Percentiles rank a stretch among this genome's conserved stretches.
phyloP scores from a whole-genome alignment of 2,113 vertebrate genomes.

The Xenus cinereus region DNA sequence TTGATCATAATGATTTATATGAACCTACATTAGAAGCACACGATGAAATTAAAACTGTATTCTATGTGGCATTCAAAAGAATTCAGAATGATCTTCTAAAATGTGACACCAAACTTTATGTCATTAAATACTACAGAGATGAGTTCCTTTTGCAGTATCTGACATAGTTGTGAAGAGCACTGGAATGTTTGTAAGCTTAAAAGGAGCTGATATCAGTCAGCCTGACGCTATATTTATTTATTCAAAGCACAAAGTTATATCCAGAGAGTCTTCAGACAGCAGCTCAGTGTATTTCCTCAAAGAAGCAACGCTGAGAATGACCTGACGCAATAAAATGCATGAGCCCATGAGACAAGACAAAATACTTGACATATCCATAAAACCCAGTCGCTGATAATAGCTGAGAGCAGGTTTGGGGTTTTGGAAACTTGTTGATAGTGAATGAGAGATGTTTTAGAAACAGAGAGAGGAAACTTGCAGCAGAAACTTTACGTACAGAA shows the following conservation, averaged over 20 bases:
- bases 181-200: background rate
- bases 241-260: background rate
- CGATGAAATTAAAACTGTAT: background rate
- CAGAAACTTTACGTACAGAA: background rate
- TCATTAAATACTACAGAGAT: background rate
- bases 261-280: background rate
- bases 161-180: background rate
- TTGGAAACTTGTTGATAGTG: background rate
- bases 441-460: background rate
- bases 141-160: background rate
- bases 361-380: background rate
- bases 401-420: background rate
- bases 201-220: background rate
- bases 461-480: background rate
- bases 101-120: background rate
- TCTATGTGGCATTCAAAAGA: background rate
- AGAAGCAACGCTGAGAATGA: background rate
- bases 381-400: background rate
- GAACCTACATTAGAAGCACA: background rate
- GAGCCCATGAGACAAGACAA: background rate
- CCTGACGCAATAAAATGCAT: background rate
- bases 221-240: background rate
- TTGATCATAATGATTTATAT: background rate
- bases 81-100: background rate
- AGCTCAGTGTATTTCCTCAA: background rate